Percentiles rank a stretch among this genome's conserved stretches.
These are phyloP conservation scores for Tricholaema leucomelas DNA, from an alignment of 2,113 vertebrate species.

Conservation along the genomic window DNA sequence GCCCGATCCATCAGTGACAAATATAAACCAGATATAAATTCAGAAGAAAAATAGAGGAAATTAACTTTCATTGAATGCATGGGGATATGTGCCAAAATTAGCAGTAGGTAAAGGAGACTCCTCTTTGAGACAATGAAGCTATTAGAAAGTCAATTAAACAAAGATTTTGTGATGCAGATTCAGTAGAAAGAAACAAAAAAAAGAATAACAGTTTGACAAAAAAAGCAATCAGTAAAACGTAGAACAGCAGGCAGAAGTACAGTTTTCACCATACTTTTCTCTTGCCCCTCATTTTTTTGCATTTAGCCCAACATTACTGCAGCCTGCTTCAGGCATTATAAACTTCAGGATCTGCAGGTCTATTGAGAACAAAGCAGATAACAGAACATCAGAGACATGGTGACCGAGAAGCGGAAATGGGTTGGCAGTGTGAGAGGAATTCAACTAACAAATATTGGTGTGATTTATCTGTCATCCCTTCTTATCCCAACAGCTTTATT, in stretches of 20 bases:
- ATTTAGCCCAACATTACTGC: background rate
- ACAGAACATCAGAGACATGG: background rate
- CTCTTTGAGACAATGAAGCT: background rate
- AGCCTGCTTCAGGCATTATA: background rate
- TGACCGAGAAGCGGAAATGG: background rate
- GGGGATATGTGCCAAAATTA: background rate
- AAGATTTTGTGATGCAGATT: background rate
- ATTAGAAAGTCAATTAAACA: background rate
- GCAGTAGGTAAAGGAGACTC: background rate
- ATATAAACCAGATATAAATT: background rate
- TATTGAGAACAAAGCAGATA: background rate
- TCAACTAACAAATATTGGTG: constrained; percentile 57
- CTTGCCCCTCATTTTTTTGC: background rate
- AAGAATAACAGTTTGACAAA: background rate
- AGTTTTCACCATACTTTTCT: background rate
- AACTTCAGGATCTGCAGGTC: background rate
- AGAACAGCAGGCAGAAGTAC: background rate
- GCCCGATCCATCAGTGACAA: background rate
- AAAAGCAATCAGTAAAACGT: background rate
- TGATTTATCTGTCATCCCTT: constrained; percentile 55
- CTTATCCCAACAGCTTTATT: background rate
- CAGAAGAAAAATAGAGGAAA: background rate
- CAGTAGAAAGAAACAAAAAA: background rate
- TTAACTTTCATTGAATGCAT: background rate
- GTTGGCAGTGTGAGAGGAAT: constrained; percentile 60